Conservation (phyloP, 2,888 invertebrate species). For the Tromatobia lineatoria region DNA sequence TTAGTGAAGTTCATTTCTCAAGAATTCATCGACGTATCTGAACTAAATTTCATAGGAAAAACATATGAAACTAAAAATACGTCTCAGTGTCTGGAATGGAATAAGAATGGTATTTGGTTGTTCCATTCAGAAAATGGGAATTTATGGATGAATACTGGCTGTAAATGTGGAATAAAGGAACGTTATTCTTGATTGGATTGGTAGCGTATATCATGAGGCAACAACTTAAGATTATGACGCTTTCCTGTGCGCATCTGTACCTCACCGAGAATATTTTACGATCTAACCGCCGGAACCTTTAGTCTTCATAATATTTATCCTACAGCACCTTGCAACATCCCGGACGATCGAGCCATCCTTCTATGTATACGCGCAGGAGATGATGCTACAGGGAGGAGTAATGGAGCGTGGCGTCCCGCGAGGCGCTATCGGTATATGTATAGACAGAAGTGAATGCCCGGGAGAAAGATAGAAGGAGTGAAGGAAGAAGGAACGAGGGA, state of each 20-base stretch:
- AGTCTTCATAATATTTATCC: constrained; percentile 83
- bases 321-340: constrained; percentile 59
- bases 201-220: constrained; percentile 4
- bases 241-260: not conserved
- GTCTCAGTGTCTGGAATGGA: too few relatives aligned
- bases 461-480: constrained; percentile 62
- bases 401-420: constrained; percentile 74
- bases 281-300: constrained; percentile 77
- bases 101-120: not conserved
- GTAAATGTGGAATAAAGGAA: not conserved
- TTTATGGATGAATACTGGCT: constrained; percentile 8
- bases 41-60: not conserved
- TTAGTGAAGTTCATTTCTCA: not conserved
- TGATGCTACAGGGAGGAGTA: constrained; percentile 73
- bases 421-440: constrained; percentile 50
- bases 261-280: constrained; percentile 76
- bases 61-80: too few relatives aligned
- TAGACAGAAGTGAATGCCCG: constrained; percentile 70
- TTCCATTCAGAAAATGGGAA: not conserved
- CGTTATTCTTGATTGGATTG: constrained; percentile 19
- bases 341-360: constrained; percentile 13
- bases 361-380: constrained; percentile 1
- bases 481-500: constrained; percentile 68
- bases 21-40: not conserved
- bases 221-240: not conserved